These are phyloP conservation scores for Callithrix jacchus DNA, from an alignment of 2,113 vertebrate species.

Conservation along the genomic window DNA sequence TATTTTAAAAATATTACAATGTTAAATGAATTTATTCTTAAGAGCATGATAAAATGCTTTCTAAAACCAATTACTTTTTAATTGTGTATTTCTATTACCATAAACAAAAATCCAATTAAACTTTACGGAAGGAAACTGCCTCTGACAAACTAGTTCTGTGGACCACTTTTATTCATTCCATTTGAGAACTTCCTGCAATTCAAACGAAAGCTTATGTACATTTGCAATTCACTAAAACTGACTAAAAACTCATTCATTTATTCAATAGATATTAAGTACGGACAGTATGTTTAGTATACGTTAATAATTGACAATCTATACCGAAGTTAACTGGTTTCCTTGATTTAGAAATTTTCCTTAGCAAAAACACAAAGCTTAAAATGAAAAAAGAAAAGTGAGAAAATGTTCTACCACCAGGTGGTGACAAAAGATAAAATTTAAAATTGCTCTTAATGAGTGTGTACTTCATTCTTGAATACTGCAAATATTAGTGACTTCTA, in stretches of 20 bases:
- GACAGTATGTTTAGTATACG: not conserved
- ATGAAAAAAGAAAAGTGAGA: not conserved
- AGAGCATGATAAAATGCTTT: not conserved
- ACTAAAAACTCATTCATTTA: not conserved
- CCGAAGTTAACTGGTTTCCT: not conserved
- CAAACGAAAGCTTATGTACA: not conserved
- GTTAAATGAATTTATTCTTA: not conserved
- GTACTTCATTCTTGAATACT: not conserved
- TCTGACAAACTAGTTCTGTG: not conserved
- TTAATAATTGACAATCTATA: not conserved
- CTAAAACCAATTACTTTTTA: not conserved
- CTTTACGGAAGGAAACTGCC: not conserved
- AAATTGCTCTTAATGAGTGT: rapidly evolving
- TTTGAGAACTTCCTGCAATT: not conserved
- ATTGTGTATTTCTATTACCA: not conserved
- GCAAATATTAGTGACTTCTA: not conserved
- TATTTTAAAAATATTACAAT: not conserved
- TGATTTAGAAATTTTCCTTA: conserved; percentile 13
- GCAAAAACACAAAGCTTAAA: not conserved
- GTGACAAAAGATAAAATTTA: conserved; percentile 69
- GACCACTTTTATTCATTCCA: not conserved
- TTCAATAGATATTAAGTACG: not conserved
- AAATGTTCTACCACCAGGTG: conserved; percentile 62
- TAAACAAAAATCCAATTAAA: not conserved
- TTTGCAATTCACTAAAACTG: not conserved